These are phyloP conservation scores for Phoeniculus purpureus DNA, from an alignment of 2,797 vertebrate genomes.

Conservation along the genomic window DNA sequence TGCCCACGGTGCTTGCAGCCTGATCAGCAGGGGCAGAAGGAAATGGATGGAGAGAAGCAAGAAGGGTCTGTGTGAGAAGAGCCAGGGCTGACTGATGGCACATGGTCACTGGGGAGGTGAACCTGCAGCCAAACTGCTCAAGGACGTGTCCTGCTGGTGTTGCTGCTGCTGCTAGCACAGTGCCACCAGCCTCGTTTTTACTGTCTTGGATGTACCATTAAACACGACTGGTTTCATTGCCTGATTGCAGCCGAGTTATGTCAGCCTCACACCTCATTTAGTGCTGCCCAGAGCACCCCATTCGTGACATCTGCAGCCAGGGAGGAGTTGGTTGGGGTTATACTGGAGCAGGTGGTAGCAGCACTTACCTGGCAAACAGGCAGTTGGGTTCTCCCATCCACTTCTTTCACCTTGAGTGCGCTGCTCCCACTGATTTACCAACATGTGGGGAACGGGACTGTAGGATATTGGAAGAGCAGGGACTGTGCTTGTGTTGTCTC, in stretches of 20 bases:
- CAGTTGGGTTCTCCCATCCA: neutral
- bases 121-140: rapidly evolving
- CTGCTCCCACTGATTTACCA: neutral
- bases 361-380: neutral
- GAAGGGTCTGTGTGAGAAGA: neutral
- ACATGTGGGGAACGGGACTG: rapidly evolving
- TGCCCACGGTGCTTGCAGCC: neutral
- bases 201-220: conserved; percentile 33
- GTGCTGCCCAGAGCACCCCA: neutral
- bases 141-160: neutral
- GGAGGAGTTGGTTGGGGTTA: neutral
- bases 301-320: neutral
- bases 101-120: neutral
- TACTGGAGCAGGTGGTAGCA: neutral
- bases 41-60: neutral
- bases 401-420: rapidly evolving
- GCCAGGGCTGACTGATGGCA: neutral
- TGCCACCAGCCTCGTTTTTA: neutral
- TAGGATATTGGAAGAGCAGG: rapidly evolving
- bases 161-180: neutral
- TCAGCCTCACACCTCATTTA: neutral
- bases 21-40: neutral
- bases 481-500: neutral
- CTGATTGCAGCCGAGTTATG: conserved; percentile 18
- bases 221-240: conserved; percentile 1